A percentile compares a stretch with the other conserved stretches of the same genome.
Conservation (phyloP, 2,113 vertebrate species). For the Tylochromis polylepis region DNA sequence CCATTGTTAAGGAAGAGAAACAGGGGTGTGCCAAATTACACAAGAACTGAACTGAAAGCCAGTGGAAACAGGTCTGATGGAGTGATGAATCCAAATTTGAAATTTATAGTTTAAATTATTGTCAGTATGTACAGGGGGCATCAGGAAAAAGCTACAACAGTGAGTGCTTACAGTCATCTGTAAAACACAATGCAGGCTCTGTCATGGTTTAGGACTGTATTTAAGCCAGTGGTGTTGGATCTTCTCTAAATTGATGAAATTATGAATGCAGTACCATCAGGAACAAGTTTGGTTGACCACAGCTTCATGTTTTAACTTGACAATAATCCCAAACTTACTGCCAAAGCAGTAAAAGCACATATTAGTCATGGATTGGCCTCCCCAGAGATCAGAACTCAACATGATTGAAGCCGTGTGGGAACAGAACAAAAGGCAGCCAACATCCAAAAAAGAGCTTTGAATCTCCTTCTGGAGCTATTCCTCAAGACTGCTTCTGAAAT, state of each 20-base stretch:
- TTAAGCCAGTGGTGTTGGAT: not conserved
- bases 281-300: not conserved
- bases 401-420: not conserved
- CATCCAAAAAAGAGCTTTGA: not conserved
- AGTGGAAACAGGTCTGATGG: not conserved
- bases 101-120: not conserved
- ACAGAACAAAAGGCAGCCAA: not conserved
- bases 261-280: not conserved
- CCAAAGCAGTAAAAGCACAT: not conserved
- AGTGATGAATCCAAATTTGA: not conserved
- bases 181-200: not conserved
- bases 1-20: not conserved
- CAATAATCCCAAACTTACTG: not conserved
- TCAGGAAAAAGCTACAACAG: not conserved
- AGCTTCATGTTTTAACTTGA: not conserved
- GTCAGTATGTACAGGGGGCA: not conserved
- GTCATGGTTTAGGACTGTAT: not conserved
- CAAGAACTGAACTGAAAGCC: not conserved
- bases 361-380: not conserved
- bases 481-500: not conserved
- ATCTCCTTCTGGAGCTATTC: rapidly evolving
- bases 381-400: not conserved
- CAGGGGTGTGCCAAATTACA: not conserved
- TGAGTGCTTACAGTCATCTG: not conserved
- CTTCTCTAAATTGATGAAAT: not conserved